Base-by-base conservation (phyloP, 2,113 vertebrate species). In the Actinemys pallida region DNA sequence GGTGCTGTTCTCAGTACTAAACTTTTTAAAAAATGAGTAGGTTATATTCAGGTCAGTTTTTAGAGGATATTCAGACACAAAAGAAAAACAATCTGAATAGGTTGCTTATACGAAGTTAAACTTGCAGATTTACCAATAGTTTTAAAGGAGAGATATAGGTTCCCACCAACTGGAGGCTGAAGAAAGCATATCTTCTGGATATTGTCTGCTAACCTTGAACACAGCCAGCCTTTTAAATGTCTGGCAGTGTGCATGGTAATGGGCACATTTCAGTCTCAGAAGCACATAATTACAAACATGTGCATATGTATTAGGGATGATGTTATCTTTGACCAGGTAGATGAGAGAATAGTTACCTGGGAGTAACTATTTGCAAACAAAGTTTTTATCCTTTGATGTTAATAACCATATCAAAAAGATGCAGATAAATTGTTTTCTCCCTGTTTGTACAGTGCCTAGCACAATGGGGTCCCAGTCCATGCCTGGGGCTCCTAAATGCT, bases 11-110 rank as follows among this genome's bases (percentile, higher is more conserved):
- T 75, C 75, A 72, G 12, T 10, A 56, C 13, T 6, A 81, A 53
- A 84, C 2, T 8, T 17, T 56, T 45, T 2, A 24, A 75, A 75
- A 75, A 42, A 42, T 12, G 6, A 69, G 20, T 0, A 0, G 39
- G 42, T 1, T 57, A 7, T 13, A 54, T 4, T 45, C 75, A 87
- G 22, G 10, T 84, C 45, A 82, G 9, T 29, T 56, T 2, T 0
- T 0, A 24, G 8, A 3, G 8, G 10, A 17, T 88, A 8, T 8
- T 5, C 22, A 19, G n/a, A 6, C 3, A 53, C 17, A 69, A n/a
- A 42, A 13, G 6, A 45, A 78, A 78, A 78, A 76, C 10, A 78
- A 78, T 78, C 42, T 42, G 24, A 83, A 13, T 52, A 86, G 24
- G n/a, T 65, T 49, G 9, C 42, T 20, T 25, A 62, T 88, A 79